Base-by-base conservation (phyloP, 64 coral and sea anemone species). In the Stichodactyla helianthus region DNA sequence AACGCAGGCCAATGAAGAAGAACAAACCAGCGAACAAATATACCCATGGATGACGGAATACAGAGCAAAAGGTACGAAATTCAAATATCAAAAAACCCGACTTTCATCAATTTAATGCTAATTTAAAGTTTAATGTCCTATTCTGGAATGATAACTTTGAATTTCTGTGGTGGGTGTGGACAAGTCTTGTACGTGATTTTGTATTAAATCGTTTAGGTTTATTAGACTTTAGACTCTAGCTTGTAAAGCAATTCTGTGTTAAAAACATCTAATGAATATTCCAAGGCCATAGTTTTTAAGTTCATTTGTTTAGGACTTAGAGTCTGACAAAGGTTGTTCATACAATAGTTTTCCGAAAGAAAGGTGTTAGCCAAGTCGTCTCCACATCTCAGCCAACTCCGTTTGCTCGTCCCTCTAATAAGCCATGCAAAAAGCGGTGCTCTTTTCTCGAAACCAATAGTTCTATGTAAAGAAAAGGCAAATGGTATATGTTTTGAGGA, bases 11-110 rank as follows among this genome's bases (percentile, higher is more conserved):
- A 50, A 81, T 20, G 51, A 8, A 14, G 78, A 81, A 18, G 2
- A 53, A 31, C 50, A 81, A 74, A 81, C 50, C 13, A 5, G 4
- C 22, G 53, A 81, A 52, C 18, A 82, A 16, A 94, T 95, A 35
- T 95, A 95, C 68, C 93, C 93, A 35, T 95, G 93, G 93, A 95
- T 95, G 93, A 95, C 88, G 50, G 93, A 95, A 64, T 95, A 88
- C 57, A 91, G 93, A 74, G 54, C 90, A 50, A 95, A 95, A 95
- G 93, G 93, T 95, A 95, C 31, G 87, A 83, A 18, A 56, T 12
- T 19, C 51, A 54, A n/a, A 54, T 65, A 74, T 27, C 4, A 1
- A 27, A 26, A 2, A 44, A 31, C 28, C 35, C 35, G 35, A 44
- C 35, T 44, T 44, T 44, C 35, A 44, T 31, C 8, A 74, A 27